Evolutionary conservation across 1,140 invertebrate genomes (phyloP), one percentile per base, ranked within the genome.

Genomic region (Caerostris extrusa): DNA sequence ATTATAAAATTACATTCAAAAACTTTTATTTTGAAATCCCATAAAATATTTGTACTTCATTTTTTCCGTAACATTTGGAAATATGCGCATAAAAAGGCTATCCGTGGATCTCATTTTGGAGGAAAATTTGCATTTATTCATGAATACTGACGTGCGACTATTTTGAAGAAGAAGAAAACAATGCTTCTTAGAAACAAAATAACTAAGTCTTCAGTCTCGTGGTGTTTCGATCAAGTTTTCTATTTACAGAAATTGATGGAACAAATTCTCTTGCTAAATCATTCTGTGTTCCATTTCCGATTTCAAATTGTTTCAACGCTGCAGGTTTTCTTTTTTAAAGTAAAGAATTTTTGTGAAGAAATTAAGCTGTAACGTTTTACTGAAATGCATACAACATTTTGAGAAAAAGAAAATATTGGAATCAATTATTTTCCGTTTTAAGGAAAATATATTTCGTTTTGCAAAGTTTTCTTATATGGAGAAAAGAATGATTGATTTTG

Each of bases 221-320:
- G 10, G 71, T 12, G 53, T 77, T 77, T 50, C 71, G 50, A 77
- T 77, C 71, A 77, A 50, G 34, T 77, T 77, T 77, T 77, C 71
- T 77, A 77, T 77, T 77, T 77, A 53, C 19, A 77, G 50, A 53
- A 77, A 77, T 77, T 77, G 71, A 50, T 77, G 71, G 71, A 77
- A 77, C 71, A 77, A 77, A 77, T 53, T 50, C 50, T 53, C 10
- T 53, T 14, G 34, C 71, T 77, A 77, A 77, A 77, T 77, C 71
- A 77, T 53, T 77, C 71, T 12, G 7, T 12, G 71, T 77, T 77
- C 50, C 71, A 77, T 77, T 77, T 77, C 50, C 71, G 4, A 53
- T 77, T 77, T 53, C 71, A 77, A 34, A 77, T 77, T 53, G 71
- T 77, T 77, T 77, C 71, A 50, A 12, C 12, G 71, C 34, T 53